phyloP scores from a whole-genome alignment of 2,797 vertebrate species.

The Crax fasciolata region DNA sequence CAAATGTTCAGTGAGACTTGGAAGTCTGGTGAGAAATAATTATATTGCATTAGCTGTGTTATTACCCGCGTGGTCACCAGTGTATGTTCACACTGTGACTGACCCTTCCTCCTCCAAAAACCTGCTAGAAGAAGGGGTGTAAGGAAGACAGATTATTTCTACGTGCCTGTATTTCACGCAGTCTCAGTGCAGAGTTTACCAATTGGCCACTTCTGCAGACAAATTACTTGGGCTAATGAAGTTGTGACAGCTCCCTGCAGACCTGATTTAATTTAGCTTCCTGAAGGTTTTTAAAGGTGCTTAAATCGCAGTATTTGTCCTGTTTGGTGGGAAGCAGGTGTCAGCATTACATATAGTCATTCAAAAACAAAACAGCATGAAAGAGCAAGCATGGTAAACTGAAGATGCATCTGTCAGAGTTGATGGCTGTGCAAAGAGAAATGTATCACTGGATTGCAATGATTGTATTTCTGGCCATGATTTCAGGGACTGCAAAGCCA shows the following conservation, averaged over 20 bases:
- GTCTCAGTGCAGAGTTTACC: not conserved
- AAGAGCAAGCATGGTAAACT: not conserved
- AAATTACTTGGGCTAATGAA: not conserved
- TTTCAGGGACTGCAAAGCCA: not conserved
- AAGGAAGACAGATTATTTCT: not conserved
- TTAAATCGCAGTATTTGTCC: not conserved
- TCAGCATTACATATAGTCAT: not conserved
- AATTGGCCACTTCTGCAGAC: not conserved
- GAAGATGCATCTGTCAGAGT: rapidly evolving
- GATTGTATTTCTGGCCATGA: not conserved
- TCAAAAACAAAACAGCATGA: not conserved
- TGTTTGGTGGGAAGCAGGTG: not conserved
- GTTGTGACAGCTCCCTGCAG: not conserved
- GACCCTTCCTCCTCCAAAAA: not conserved
- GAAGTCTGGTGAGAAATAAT: not conserved
- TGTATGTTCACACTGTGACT: not conserved
- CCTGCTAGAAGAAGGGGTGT: not conserved
- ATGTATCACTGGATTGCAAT: not conserved
- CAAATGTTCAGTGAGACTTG: not conserved
- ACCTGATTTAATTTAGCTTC: not conserved
- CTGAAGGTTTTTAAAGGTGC: not conserved
- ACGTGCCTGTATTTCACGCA: not conserved
- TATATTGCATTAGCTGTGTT: not conserved
- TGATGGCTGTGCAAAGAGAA: not conserved
- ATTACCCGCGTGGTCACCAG: not conserved